phyloP scores from a whole-genome alignment of 2,113 vertebrate genomes.

The Bungarus multicinctus region DNA sequence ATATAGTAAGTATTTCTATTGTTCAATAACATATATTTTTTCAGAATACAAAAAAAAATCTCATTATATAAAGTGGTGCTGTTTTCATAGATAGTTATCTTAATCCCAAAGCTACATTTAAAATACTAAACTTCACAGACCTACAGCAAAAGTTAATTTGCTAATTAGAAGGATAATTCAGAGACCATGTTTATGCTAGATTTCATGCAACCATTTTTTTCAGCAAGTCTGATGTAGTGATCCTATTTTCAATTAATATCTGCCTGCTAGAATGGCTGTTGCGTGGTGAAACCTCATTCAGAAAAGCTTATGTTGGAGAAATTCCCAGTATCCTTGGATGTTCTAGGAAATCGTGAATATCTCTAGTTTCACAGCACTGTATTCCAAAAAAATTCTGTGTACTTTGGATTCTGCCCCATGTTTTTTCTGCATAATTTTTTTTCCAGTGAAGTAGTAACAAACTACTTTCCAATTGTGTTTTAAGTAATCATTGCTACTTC shows the following conservation, averaged over 20 bases:
- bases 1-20: constrained; percentile 83
- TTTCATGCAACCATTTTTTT: neutral
- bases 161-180: neutral
- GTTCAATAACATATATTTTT: neutral
- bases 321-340: neutral
- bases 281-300: neutral
- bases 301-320: neutral
- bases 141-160: neutral
- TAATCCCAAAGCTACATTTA: neutral
- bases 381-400: neutral
- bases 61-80: neutral
- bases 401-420: neutral
- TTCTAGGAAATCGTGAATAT: neutral
- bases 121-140: neutral
- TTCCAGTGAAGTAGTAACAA: neutral
- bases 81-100: neutral
- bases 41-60: neutral
- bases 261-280: neutral
- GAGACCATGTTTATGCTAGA: neutral
- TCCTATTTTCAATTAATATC: neutral
- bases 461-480: neutral
- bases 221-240: neutral
- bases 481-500: too few species aligned
- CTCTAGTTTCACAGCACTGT: neutral
- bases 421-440: neutral